Conservation (phyloP, 1,140 invertebrate genomes). For the Drosophila orosa region DNA sequence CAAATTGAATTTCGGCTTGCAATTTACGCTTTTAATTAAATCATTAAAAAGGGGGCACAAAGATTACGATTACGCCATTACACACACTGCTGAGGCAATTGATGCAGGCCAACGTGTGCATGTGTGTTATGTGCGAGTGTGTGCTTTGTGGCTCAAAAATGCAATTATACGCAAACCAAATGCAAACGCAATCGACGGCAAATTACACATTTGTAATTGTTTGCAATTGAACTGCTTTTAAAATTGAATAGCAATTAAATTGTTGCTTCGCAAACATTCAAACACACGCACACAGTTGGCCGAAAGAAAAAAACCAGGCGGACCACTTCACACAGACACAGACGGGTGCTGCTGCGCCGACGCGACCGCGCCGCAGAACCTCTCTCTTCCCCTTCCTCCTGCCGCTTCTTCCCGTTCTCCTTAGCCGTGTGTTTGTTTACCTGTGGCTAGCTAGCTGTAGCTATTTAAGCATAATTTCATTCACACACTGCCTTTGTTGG, state of each 20-base stretch:
- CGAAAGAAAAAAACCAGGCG: constrained; percentile 36
- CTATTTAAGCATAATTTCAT: constrained; percentile 42
- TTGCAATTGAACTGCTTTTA: constrained; percentile 77
- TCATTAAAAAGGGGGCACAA: constrained; percentile 76
- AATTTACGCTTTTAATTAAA: constrained; percentile 79
- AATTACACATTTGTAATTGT: constrained; percentile 72
- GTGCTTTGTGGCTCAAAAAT: constrained; percentile 54
- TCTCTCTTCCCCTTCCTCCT: constrained; percentile 18
- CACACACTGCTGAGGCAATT: constrained; percentile 18
- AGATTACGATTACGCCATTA: constrained; percentile 82
- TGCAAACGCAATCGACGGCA: constrained; percentile 65
- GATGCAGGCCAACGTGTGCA: neutral
- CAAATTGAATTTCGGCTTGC: constrained; percentile 77
- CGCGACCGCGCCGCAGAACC: constrained; percentile 42
- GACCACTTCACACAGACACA: constrained; percentile 21
- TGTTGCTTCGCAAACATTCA: constrained; percentile 58
- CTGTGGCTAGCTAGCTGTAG: constrained; percentile 13
- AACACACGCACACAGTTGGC: constrained; percentile 4
- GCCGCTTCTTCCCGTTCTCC: neutral
- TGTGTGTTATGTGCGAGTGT: neutral
- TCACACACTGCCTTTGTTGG: constrained; percentile 43
- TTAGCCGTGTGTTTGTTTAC: constrained; percentile 19
- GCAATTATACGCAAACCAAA: constrained; percentile 59
- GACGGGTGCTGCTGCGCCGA: constrained; percentile 34
- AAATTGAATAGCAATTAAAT: constrained; percentile 68